Conservation (phyloP, 2,797 vertebrate genomes). For the Phoxinus dragarum region DNA sequence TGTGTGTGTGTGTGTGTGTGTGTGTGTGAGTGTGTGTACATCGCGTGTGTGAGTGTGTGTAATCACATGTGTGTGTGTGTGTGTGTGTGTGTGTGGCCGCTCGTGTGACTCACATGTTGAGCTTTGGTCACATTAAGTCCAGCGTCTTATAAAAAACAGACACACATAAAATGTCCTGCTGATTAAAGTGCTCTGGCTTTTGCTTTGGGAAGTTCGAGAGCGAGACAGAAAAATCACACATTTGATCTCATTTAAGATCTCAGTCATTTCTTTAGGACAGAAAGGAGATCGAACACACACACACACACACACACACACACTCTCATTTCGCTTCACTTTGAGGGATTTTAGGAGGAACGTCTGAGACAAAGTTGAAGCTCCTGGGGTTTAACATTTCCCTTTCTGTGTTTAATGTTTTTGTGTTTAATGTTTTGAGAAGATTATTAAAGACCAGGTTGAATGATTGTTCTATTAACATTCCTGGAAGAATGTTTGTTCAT, state of each 20-base stretch:
- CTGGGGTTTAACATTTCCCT: background rate
- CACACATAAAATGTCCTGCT: conserved; percentile 7
- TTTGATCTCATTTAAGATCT: background rate
- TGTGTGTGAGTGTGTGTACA: background rate
- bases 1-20: conserved; percentile 27
- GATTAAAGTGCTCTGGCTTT: background rate
- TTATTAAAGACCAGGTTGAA: no score
- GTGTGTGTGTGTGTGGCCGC: conserved; percentile 35
- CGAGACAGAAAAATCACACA: background rate
- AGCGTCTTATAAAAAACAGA: conserved; percentile 30
- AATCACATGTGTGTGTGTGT: conserved; percentile 7
- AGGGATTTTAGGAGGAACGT: background rate
- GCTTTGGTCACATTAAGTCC: conserved; percentile 21
- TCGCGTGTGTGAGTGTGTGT: background rate
- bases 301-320: no score
- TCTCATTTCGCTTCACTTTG: no score
- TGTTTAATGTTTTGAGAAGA: background rate
- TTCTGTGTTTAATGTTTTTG: background rate
- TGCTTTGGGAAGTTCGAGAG: background rate
- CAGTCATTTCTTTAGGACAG: no score
- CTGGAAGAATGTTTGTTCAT: background rate
- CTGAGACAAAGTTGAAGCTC: background rate
- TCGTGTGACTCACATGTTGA: conserved; percentile 17
- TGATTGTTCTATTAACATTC: no score
- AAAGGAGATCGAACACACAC: background rate